Base-by-base conservation (phyloP, 1,140 invertebrate species). In the Drosophila albomicans region DNA sequence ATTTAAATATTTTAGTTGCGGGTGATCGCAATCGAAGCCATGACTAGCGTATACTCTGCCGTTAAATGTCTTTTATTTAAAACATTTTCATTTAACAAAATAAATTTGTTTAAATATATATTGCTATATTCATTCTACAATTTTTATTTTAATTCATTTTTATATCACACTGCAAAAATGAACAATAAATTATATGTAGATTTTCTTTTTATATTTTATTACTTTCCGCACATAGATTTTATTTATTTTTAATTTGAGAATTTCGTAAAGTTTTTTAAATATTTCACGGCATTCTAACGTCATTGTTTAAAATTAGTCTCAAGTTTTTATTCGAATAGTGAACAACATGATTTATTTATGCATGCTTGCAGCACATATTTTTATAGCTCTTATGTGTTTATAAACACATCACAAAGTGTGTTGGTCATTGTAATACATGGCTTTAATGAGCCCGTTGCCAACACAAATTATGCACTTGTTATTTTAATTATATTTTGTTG, bases 381-480 rank as follows among this genome's bases (percentile, higher is more conserved):
- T 75, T 58, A 57, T 69, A 80, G 70, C 63, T 63, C 67, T 73
- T 68, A 59, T 74, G 68, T 64, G 51, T 69, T 71, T 73, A 63
- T 62, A 25, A 25, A 58, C 35, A 64, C 69, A 54, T 59, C 43
- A 64, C 45, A 63, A 84, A 89, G 79, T 88, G 49, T 82, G 79
- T 32, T 69, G 67, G 41, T 57, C 52, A 45, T 75, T 58, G 66
- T 79, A 81, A 89, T 67, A 88, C 81, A 78, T 46, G 75, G 16
- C 61, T 89, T 89, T 88, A 87, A 87, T 89, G 84, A 89, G 78
- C 46, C 30, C 58, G 63, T 59, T 54, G 48, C 13, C 63, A 78
- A 28, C 32, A 46, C 52, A 64, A 67, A 68, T 46, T 57, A 64
- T 52, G 54, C 11, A 11, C 16, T 57, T 57, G 13, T 57, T 11